Conservation (phyloP, 2,888 invertebrate species). For the Lamellibrachia satsuma region DNA sequence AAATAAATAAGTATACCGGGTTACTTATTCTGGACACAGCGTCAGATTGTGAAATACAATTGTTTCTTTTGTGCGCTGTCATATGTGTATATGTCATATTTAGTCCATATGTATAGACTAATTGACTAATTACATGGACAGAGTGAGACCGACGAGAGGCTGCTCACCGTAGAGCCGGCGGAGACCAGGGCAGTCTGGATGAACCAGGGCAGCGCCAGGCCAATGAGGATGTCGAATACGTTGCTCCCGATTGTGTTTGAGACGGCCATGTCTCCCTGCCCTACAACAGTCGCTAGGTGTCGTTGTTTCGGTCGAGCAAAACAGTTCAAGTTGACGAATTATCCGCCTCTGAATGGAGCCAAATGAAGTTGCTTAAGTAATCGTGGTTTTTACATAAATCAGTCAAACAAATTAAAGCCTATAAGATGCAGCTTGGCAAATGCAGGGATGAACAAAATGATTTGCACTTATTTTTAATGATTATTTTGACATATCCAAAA, state of each 20-base stretch:
- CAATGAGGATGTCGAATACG: slow-evolving; percentile 94
- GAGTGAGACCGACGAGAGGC: background rate
- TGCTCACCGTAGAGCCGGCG: slow-evolving; percentile 50
- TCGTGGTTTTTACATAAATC: background rate
- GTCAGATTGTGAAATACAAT: too few species aligned
- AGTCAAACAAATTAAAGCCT: background rate
- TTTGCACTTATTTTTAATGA: too few species aligned
- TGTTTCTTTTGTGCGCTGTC: too few species aligned
- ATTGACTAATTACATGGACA: background rate
- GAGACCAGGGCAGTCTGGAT: slow-evolving; percentile 76
- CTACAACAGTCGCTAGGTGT: slow-evolving; percentile 34
- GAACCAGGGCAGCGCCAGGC: slow-evolving; percentile 96
- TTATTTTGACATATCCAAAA: too few species aligned
- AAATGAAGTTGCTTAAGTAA: background rate
- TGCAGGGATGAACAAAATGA: too few species aligned
- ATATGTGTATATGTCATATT: too few species aligned
- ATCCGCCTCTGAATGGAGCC: background rate
- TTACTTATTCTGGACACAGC: too few species aligned
- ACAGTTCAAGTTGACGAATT: background rate
- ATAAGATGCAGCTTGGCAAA: background rate
- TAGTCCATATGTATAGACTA: too few species aligned
- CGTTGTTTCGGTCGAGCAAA: background rate
- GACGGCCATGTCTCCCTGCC: slow-evolving; percentile 86
- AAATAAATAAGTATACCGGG: too few species aligned
- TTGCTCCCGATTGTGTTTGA: slow-evolving; percentile 96